Evolutionary conservation across 2,797 vertebrate species (phyloP), one percentile per base, ranked within the genome.

Genomic region (Moxostoma hubbsi): DNA sequence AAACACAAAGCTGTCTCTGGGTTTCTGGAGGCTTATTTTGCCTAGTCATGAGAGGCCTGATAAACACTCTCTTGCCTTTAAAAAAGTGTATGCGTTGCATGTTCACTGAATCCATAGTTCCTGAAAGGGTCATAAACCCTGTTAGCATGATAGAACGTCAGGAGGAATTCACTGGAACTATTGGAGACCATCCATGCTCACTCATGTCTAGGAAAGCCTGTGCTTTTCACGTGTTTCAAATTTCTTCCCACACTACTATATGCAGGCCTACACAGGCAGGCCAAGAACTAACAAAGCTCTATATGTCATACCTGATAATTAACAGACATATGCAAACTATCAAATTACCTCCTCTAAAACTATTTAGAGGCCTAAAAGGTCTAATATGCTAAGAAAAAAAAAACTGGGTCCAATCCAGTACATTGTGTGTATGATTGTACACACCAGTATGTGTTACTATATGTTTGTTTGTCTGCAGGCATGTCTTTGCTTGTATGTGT

Each of bases 311-410:
- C 84, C 84, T 87, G 82, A 63, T 59, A 70, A 72, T 87, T 86
- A 76, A 64, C 47, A 55, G 71, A 88, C 83, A 87, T 87, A 91
- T 89, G 89, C 90, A 89, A 91, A 88, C 83, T 84, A 79, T 87
- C 88, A 81, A 87, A 86, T 88, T 88, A 82, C 87, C 36, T 36
- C 3, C 86, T 82, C 70, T 54, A 80, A 84, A 43, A 86, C 62
- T 58, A 86, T 81, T 83, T 77, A 71, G 79, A 64, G 75, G 73
- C 80, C 50, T 75, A 68, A 78, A 59, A 72, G 72, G 83, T 71
- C 75, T 79, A 61, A 50, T 73, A 55, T 71, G 77, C 67, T 66
- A 72, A 80, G 36, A 36, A 49, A 12, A 36, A 36, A 36, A 75
- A 70, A 51, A 18, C 71, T 79, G 50, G 71, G 10, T 79, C 47